Percentiles rank a stretch among this genome's conserved stretches.
Evolutionary conservation across 2,888 invertebrate genomes (phyloP).

Genomic region (Ischnus inquisitorius): DNA sequence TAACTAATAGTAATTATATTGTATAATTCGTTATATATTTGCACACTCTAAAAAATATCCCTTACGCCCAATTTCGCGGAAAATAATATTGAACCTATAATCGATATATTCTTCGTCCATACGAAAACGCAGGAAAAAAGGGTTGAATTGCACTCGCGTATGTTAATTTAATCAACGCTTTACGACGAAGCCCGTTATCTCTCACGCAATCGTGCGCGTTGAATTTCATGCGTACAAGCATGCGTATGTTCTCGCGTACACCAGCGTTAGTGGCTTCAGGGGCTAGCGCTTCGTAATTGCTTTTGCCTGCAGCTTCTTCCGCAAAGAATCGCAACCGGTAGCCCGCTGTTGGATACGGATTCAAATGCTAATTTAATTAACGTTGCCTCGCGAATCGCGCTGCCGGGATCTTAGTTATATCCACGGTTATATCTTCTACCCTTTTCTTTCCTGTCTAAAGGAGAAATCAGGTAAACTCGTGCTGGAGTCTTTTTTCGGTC

Average conservation of each 20-base stretch:
- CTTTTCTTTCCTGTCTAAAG: slow-evolving; percentile 3
- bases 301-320: slow-evolving; percentile 45
- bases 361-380: slow-evolving; percentile 77
- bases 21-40: too few species aligned
- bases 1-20: too few species aligned
- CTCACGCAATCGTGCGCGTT: slow-evolving; percentile 55
- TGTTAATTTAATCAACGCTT: slow-evolving; percentile 67
- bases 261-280: slow-evolving; percentile 1
- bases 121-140: not conserved
- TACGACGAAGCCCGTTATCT: slow-evolving; percentile 48
- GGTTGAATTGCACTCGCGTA: slow-evolving; percentile 1
- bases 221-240: slow-evolving; percentile 49
- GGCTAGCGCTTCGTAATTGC: slow-evolving; percentile 54
- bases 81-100: too few species aligned
- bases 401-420: slow-evolving; percentile 57
- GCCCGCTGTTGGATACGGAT: slow-evolving; percentile 30
- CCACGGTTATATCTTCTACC: slow-evolving; percentile 32
- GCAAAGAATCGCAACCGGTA: slow-evolving; percentile 57
- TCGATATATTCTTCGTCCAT: too few species aligned
- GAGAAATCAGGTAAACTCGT: slow-evolving; percentile 8
- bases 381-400: slow-evolving; percentile 70
- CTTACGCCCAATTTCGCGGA: too few species aligned
- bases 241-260: slow-evolving; percentile 33
- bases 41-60: too few species aligned
- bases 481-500: slow-evolving; percentile 21